phyloP scores from a whole-genome alignment of 2,888 invertebrate species.

The Chloromyia formosa region DNA sequence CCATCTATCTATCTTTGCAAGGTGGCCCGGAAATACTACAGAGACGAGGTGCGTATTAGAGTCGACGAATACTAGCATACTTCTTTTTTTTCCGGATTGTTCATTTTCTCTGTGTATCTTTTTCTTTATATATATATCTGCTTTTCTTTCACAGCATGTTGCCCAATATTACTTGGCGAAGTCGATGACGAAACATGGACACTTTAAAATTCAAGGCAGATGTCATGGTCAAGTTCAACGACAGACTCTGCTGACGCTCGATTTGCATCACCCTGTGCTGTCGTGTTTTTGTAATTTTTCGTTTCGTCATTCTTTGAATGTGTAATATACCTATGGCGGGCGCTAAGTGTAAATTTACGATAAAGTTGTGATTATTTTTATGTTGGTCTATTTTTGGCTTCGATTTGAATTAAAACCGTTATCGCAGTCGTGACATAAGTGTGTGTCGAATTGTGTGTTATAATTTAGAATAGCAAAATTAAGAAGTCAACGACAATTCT shows the following conservation, averaged over 20 bases:
- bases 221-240: constrained; percentile 43
- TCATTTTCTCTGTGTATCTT: neutral
- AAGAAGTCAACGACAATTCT: no score
- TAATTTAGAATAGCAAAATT: no score
- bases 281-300: no score
- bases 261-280: neutral
- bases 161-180: neutral
- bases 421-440: no score
- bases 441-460: no score
- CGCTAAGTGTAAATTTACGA: no score
- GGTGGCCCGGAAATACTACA: constrained; percentile 26
- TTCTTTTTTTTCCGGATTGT: neutral
- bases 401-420: no score
- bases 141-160: constrained; percentile 28
- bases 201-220: constrained; percentile 39
- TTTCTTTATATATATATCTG: neutral
- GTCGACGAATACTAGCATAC: no score
- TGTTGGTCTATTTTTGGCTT: no score
- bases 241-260: neutral
- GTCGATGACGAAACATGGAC: constrained; percentile 5
- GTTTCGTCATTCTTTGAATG: no score
- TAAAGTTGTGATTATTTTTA: no score
- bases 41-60: neutral
- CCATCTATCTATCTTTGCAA: neutral
- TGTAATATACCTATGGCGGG: no score